Base-by-base conservation (phyloP, 2,888 invertebrate genomes). In the Rhyacophila evoluta region DNA sequence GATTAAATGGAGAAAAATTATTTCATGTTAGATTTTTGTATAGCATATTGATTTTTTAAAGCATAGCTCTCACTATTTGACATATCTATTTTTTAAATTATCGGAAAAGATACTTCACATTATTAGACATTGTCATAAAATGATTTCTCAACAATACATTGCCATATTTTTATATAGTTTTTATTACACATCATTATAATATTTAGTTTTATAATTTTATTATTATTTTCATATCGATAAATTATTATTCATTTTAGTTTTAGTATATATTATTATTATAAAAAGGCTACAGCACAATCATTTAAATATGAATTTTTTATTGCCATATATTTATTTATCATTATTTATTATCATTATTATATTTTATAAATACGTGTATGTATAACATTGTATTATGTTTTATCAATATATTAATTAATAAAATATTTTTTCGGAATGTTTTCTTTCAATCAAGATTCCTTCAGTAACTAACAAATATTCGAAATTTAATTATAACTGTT, bases 151-250 rank as follows among this genome's bases (percentile, higher is more conserved):
- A 29, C 19, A 55, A 25, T 29, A 12, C 69, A 69, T 29, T 69
- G 69, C 69, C 69, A 69, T 69, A 69, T 69, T 73, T 73, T 72
- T 73, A 73, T 38, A 73, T 73, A 37, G 28, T 38, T 25, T 37
- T 73, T 38, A 39, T 73, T 73, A 39, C 19, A 19, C 41, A 39
- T 73, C 38, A 73, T 55, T 4, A 55, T 55, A 55, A 55, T 55
- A 37, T 37, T 71, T 71, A 37, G 36, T 33, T 36, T 71, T 38
- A 71, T 71, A 36, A 11, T 70, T 55, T 55, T 27, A 8, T 41
- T 38, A 41, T 75, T 27, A 75, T 75, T 69, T 41, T 11, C 37
- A 15, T 39, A 19, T 71, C 39, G 37, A 12, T 75, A 41, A 71
- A 71, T 76, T 41, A 72, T 71, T 72, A 19, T 38, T 71, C 55